Percentiles rank a stretch among this genome's conserved stretches.
phyloP scores from a whole-genome alignment of 2,888 invertebrate genomes.

The Cataglyphis albicans region DNA sequence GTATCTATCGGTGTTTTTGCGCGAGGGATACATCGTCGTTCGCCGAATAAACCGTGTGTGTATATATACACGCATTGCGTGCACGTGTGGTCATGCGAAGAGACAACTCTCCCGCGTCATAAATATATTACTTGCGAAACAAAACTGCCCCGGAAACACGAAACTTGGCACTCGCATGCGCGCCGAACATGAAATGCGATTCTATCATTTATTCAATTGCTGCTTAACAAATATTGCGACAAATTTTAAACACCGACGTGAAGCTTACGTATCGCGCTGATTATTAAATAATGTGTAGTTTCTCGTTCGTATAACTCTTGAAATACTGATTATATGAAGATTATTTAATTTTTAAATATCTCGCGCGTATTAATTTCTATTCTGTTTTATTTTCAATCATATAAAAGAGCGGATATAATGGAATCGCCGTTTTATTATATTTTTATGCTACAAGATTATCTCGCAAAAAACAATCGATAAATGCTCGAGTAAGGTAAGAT shows the following conservation, averaged over 20 bases:
- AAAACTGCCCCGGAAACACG: conserved; percentile 13
- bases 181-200: conserved; percentile 16
- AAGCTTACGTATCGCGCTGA: neutral
- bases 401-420: conserved; percentile 11
- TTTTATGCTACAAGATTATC: conserved; percentile 12
- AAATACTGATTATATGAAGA: neutral
- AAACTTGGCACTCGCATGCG: neutral
- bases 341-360: conserved; percentile 15
- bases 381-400: conserved; percentile 23
- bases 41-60: conserved; percentile 58
- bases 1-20: conserved; percentile 51
- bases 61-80: neutral
- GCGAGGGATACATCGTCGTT: conserved; percentile 44
- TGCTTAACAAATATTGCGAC: conserved; percentile 20
- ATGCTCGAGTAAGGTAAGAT: conserved; percentile 25
- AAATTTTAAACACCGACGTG: neutral
- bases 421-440: conserved; percentile 23
- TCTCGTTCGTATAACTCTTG: neutral
- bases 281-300: neutral
- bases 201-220: conserved; percentile 25
- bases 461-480: conserved; percentile 29
- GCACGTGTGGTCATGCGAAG: neutral
- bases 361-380: neutral
- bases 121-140: conserved; percentile 40
- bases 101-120: conserved; percentile 1